Evolutionary conservation across 2,113 vertebrate species (phyloP), one percentile per base, ranked within the genome.

Genomic region (Siphamia tubifer): DNA sequence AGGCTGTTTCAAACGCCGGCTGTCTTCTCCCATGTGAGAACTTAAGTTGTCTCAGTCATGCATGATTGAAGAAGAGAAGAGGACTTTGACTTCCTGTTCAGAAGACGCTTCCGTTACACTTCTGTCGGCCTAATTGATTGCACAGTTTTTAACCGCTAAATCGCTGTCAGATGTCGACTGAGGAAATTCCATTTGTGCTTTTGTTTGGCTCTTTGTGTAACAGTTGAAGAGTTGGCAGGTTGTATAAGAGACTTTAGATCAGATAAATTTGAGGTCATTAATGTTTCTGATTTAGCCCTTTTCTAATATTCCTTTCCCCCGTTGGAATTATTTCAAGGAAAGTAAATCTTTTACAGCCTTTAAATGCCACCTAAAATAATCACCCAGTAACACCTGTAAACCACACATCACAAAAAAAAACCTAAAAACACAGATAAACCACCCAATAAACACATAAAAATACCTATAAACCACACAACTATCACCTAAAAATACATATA

Each of bases 1-100:
- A 43, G 38, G 55, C 57, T 68, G 52, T 44, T 61, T 60, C 24
- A 69, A 73, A 71, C 65, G 60, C 72, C 43, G 65, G 74, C 57
- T 66, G 52, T 32, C 75, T 56, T 39, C 52, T 28, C 31, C 42
- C 17, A 5, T 51, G 52, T 65, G 63, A 80, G 31, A 30, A 38
- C 19, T 34, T 42, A 73, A 66, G 42, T 67, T 49, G 47, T 20
- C 31, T 27, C 42, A 49, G 32, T 48, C 34, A 71, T 35, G 53
- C 28, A 43, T 70, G 45, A 49, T 52, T 53, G 31, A 1, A 1
- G 13, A 58, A 39, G 34, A 40, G 49, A 32, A 53, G 5, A 28
- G 6, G 24, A 9, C 4, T 67, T 49, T 44, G 10, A 58, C 47
- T 1, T 16, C 20, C 5, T 8, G 8, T 68, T 15, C n/a, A 53